These are phyloP conservation scores for Tachuris rubrigastra DNA, from an alignment of 2,113 vertebrate species.

Conservation along the genomic window DNA sequence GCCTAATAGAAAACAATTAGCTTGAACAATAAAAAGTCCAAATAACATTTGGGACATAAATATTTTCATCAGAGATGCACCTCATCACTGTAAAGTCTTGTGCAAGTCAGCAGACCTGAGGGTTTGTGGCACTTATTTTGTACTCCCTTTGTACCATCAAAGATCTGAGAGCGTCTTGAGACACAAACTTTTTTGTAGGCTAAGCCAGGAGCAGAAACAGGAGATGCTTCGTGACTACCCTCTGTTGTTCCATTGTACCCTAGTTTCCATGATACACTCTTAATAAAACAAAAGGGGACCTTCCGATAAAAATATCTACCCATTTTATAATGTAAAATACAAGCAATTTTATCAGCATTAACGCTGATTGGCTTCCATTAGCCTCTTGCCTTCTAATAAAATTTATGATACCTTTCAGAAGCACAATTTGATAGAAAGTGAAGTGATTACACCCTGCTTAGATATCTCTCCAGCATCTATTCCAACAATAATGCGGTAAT, in stretches of 20 bases:
- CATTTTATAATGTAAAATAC: conserved; percentile 78
- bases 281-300: conserved; percentile 75
- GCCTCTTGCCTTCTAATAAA: conserved; percentile 86
- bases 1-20: conserved; percentile 78
- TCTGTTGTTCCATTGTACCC: conserved; percentile 38
- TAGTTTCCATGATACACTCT: conserved; percentile 54
- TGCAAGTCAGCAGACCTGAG: background rate
- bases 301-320: conserved; percentile 73
- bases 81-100: conserved; percentile 30
- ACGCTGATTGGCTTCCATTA: conserved; percentile 83
- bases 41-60: conserved; percentile 68
- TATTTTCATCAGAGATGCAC: conserved; percentile 73
- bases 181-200: background rate
- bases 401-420: conserved; percentile 85
- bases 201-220: background rate
- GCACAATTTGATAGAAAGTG: conserved; percentile 85
- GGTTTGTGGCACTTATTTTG: background rate
- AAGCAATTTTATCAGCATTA: conserved; percentile 85
- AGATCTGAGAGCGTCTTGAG: background rate
- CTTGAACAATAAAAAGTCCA: conserved; percentile 70
- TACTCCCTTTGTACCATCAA: conserved; percentile 10
- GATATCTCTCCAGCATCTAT: conserved; percentile 82
- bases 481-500: conserved; percentile 84
- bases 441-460: conserved; percentile 84
- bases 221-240: background rate